These are phyloP conservation scores for Cyrtorhinus lividipennis DNA, from an alignment of 1,140 invertebrate species.

Conservation along the genomic window DNA sequence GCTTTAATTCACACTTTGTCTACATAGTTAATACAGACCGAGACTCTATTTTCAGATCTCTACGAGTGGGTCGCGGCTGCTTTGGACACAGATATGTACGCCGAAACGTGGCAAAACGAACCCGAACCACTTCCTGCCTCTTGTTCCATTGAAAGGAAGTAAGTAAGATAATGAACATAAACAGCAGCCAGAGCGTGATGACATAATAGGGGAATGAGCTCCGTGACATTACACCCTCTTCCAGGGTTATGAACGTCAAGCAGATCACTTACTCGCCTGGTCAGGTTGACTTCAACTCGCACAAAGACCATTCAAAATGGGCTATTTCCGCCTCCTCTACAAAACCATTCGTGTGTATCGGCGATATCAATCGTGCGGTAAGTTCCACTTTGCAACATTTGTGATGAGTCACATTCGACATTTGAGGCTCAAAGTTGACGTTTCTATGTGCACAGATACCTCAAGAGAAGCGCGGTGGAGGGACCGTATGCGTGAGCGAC, in stretches of 20 bases:
- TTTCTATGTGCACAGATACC: too few species aligned
- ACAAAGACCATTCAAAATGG: conserved; percentile 86
- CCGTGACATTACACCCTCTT: too few species aligned
- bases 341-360: conserved; percentile 67
- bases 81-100: conserved; percentile 51
- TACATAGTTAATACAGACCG: too few species aligned
- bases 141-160: conserved; percentile 36
- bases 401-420: too few species aligned
- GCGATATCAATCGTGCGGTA: conserved; percentile 84
- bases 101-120: conserved; percentile 82
- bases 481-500: conserved; percentile 57
- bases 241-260: conserved; percentile 52
- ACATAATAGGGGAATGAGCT: too few species aligned
- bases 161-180: too few species aligned
- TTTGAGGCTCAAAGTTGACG: too few species aligned
- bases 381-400: conserved; percentile 26
- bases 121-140: conserved; percentile 50
- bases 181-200: too few species aligned
- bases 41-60: conserved; percentile 42
- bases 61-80: conserved; percentile 68
- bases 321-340: conserved; percentile 45
- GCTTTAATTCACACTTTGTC: too few species aligned
- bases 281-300: conserved; percentile 45
- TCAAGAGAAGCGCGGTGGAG: conserved; percentile 64
- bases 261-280: conserved; percentile 37